These are phyloP conservation scores for Echinops telfairi DNA, from an alignment of 2,113 vertebrate genomes.

Conservation along the genomic window DNA sequence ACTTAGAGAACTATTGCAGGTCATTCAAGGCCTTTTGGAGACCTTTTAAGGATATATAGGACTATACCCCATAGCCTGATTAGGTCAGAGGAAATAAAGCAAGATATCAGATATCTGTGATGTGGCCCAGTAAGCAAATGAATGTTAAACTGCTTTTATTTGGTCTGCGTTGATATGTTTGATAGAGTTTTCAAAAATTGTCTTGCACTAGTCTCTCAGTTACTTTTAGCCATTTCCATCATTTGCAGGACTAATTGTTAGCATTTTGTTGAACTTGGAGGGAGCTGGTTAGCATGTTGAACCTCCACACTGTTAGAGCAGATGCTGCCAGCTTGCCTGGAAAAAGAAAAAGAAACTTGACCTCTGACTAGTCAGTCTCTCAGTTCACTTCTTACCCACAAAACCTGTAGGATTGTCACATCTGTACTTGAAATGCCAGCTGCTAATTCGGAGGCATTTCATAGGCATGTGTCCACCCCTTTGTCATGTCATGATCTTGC, in stretches of 20 bases:
- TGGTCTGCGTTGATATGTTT: slow-evolving; percentile 77
- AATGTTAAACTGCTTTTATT: slow-evolving; percentile 75
- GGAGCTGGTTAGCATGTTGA: not conserved
- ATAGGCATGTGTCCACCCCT: not conserved
- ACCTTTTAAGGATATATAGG: slow-evolving; percentile 78
- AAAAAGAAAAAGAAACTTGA: not conserved
- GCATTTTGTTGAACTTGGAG: slow-evolving; percentile 39
- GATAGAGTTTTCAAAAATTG: slow-evolving; percentile 47
- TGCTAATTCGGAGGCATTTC: slow-evolving; percentile 17
- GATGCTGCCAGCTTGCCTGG: not conserved
- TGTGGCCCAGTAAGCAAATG: slow-evolving; percentile 76
- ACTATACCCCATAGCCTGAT: slow-evolving; percentile 79
- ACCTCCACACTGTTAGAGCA: not conserved
- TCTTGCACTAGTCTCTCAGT: slow-evolving; percentile 38
- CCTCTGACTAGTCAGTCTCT: slow-evolving; percentile 2
- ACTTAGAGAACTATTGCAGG: slow-evolving; percentile 71
- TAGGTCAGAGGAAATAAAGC: slow-evolving; percentile 85
- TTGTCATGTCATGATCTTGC: slow-evolving; percentile 18
- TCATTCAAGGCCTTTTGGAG: slow-evolving; percentile 79
- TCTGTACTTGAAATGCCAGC: slow-evolving; percentile 3
- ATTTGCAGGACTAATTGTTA: slow-evolving; percentile 35
- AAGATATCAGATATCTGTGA: slow-evolving; percentile 83
- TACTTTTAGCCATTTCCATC: slow-evolving; percentile 35
- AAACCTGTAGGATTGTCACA: not conserved
- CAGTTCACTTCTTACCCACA: slow-evolving; percentile 29